Percentiles rank a stretch among this genome's conserved stretches.
Evolutionary conservation across 1,140 invertebrate genomes (phyloP).

Genomic region (Aphelinus atriplicis): DNA sequence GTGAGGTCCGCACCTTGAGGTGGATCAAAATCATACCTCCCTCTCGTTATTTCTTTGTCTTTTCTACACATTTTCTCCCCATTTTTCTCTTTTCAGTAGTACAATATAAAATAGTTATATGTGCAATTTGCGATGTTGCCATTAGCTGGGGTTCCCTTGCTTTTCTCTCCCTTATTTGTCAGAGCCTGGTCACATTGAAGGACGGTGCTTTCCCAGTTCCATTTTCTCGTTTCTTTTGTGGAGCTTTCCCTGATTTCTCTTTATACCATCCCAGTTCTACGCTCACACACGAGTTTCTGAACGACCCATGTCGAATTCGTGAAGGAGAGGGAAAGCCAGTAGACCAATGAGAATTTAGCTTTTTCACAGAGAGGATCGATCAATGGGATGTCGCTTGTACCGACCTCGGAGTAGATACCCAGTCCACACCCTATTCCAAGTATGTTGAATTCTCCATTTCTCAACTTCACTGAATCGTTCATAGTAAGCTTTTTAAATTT

Average conservation of each 20-base stretch:
- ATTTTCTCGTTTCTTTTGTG: conserved; percentile 26
- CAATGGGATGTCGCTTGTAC: conserved; percentile 63
- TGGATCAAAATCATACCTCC: conserved; percentile 2
- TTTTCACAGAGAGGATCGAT: conserved; percentile 55
- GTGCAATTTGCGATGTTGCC: conserved; percentile 24
- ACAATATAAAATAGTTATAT: too few species aligned
- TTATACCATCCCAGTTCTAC: conserved; percentile 34
- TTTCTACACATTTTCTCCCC: not conserved
- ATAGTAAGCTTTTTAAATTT: too few species aligned
- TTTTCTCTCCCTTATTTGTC: conserved; percentile 43
- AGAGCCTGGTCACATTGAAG: not conserved
- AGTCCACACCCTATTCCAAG: conserved; percentile 23
- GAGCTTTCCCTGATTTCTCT: conserved; percentile 37
- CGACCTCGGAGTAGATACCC: conserved; percentile 54
- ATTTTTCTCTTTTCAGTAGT: not conserved
- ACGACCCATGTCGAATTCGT: conserved; percentile 41
- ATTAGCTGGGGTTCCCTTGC: conserved; percentile 1
- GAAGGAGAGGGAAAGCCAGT: conserved; percentile 32
- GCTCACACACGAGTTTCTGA: conserved; percentile 29
- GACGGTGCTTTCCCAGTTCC: conserved; percentile 29
- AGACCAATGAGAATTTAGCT: conserved; percentile 57
- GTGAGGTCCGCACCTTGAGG: conserved; percentile 41
- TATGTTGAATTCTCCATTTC: too few species aligned
- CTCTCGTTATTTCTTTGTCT: conserved; percentile 4
- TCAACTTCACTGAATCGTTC: too few species aligned